Percentiles rank a stretch among this genome's conserved stretches.
Evolutionary conservation across 2,888 invertebrate species (phyloP).

Genomic region (Meta bourneti): DNA sequence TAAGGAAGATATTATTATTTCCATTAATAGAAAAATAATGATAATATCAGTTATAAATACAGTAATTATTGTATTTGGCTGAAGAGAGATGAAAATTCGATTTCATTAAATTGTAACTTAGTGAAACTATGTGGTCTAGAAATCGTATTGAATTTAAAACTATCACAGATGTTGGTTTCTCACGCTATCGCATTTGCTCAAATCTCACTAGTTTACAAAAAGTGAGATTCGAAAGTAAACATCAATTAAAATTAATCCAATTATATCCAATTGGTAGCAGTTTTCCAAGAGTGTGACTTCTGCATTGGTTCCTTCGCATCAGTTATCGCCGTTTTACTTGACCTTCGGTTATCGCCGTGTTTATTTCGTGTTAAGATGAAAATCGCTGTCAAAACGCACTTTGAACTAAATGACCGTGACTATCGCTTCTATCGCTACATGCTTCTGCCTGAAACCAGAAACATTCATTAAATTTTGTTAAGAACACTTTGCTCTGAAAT

Average conservation of each 20-base stretch:
- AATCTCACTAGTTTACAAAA: too few relatives aligned
- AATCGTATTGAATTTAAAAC: too few relatives aligned
- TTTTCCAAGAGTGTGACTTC: constrained; percentile 5
- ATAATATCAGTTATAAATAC: too few relatives aligned
- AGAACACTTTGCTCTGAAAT: not conserved
- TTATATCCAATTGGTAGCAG: not conserved
- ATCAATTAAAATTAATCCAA: not conserved
- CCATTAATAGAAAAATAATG: too few relatives aligned
- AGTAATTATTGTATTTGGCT: too few relatives aligned
- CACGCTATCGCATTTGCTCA: too few relatives aligned
- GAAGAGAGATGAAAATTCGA: too few relatives aligned
- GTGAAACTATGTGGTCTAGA: too few relatives aligned
- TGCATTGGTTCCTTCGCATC: constrained; percentile 22
- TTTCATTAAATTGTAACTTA: too few relatives aligned
- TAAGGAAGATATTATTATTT: too few relatives aligned
- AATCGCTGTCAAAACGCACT: constrained; percentile 52
- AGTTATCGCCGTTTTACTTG: constrained; percentile 55
- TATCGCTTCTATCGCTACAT: constrained; percentile 23
- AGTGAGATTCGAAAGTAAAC: not conserved
- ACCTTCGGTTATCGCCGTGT: constrained; percentile 70
- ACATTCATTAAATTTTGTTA: not conserved
- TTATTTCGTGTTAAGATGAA: constrained; percentile 67
- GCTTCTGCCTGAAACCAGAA: not conserved
- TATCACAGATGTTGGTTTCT: too few relatives aligned
- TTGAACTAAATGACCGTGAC: constrained; percentile 66